Evolutionary conservation across 64 coral and sea anemone genomes (phyloP), one percentile per base, ranked within the genome.

Genomic region (Actinia tenebrosa): DNA sequence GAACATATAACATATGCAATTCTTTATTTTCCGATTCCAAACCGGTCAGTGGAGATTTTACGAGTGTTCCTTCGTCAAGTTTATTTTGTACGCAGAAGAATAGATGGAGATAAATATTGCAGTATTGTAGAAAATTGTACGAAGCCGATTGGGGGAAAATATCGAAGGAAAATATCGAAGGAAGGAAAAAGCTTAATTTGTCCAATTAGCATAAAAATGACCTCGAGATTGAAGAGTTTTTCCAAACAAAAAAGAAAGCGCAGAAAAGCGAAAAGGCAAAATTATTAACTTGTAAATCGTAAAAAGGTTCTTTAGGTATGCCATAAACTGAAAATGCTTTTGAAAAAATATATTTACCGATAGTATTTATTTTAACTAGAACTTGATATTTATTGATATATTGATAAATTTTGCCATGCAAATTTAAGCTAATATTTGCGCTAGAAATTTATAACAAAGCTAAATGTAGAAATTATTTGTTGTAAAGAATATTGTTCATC

Each of bases 401-500:
- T 75, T 75, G 26, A 13, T 75, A 75, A 75, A 3, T 42, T 75
- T 75, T 75, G 10, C 10, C 69, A 58, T 58, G 56, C 6, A 58
- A 42, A 1, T 75, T 75, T 37, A 75, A 75, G 69, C 69, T 75
- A 42, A 75, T 75, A 75, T 30, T 30, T 75, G 69, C 69, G 69
- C 69, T 75, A 75, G n/a, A 75, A 5, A 75, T 75, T 75, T 75
- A 75, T 75, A 75, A 75, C 27, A 26, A 75, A 14, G 69, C 26
- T 75, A 75, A 30, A 27, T 75, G 69, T 75, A 27, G 13, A 75
- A 8, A 3, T 58, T 58, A 2, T 58, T 56, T 58, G 47, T 37
- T 55, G n/a, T 2, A 0, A 75, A 42, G 11, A 75, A 42, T 3
- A 10, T 30, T 75, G 7, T 26, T 75, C 23, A 42, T 75, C n/a